phyloP scores from a whole-genome alignment of 2,888 invertebrate species.

The Alcis repandata region DNA sequence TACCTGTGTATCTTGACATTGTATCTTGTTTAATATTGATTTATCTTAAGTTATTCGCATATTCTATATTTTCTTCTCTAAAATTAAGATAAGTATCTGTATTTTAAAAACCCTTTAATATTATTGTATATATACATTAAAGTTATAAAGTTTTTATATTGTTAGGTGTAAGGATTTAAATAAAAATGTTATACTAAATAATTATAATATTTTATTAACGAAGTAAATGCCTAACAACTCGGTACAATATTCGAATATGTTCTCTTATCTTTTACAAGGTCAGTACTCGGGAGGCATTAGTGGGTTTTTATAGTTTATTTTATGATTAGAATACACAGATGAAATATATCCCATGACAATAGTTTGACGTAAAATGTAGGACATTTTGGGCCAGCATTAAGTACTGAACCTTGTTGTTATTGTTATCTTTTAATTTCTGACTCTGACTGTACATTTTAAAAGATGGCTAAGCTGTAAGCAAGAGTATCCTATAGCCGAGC shows the following conservation, averaged over 20 bases:
- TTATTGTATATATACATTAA: conserved; percentile 33
- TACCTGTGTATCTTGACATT: no score
- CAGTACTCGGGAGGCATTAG: background rate
- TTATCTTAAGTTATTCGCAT: background rate
- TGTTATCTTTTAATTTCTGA: no score
- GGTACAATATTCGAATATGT: background rate
- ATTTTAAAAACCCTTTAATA: background rate
- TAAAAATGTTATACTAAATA: conserved; percentile 48
- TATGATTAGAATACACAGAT: no score
- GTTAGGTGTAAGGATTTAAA: conserved; percentile 48
- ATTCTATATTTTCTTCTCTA: background rate
- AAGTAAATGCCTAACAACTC: background rate
- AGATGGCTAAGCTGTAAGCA: no score
- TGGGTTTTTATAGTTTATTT: no score
- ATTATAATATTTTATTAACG: conserved; percentile 2
- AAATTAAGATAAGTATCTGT: background rate
- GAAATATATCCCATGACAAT: no score
- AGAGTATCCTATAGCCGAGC: no score
- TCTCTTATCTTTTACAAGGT: background rate
- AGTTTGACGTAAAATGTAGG: no score
- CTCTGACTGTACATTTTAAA: no score
- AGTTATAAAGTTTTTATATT: conserved; percentile 37
- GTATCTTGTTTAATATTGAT: background rate
- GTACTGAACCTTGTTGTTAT: no score
- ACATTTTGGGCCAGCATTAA: no score